A percentile compares a stretch with the other conserved stretches of the same genome.
Conservation (phyloP, 2,888 invertebrate genomes). For the Drosophila recens region DNA sequence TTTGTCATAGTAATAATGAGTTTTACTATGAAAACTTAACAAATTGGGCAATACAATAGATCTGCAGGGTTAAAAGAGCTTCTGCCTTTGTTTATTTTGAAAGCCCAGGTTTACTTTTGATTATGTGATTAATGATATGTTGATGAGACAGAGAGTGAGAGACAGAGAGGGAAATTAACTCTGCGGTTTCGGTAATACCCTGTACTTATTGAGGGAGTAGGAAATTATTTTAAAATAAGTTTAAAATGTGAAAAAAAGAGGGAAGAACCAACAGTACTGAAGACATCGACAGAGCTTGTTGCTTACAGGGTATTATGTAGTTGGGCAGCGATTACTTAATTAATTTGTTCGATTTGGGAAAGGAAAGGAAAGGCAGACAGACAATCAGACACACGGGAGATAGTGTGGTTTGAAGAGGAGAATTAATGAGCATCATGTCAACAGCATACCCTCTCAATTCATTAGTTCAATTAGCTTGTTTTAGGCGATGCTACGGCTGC, state of each 20-base stretch:
- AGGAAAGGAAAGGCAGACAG: slow-evolving; percentile 27
- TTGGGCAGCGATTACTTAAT: neutral
- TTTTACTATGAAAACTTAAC: slow-evolving; percentile 9
- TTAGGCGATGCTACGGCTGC: slow-evolving; percentile 27
- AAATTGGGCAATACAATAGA: slow-evolving; percentile 26
- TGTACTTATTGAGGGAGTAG: neutral
- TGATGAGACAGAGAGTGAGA: neutral
- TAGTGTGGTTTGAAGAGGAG: slow-evolving; percentile 5
- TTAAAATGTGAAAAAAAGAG: neutral
- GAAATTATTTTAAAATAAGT: no score
- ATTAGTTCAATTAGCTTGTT: slow-evolving; percentile 71
- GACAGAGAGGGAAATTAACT: slow-evolving; percentile 17
- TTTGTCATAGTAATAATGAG: slow-evolving; percentile 21
- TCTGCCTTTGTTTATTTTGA: slow-evolving; percentile 11
- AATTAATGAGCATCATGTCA: slow-evolving; percentile 61
- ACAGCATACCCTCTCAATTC: slow-evolving; percentile 58
- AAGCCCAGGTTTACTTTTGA: slow-evolving; percentile 19
- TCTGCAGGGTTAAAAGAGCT: slow-evolving; percentile 8
- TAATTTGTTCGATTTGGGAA: slow-evolving; percentile 8
- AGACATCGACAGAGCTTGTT: neutral
- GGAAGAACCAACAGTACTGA: no score
- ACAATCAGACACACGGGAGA: slow-evolving; percentile 11
- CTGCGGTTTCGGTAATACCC: slow-evolving; percentile 3
- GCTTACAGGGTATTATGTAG: neutral
- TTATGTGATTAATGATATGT: slow-evolving; percentile 49